Evolutionary conservation across 2,888 invertebrate genomes (phyloP).

Genomic region (Masnerella sp.): DNA sequence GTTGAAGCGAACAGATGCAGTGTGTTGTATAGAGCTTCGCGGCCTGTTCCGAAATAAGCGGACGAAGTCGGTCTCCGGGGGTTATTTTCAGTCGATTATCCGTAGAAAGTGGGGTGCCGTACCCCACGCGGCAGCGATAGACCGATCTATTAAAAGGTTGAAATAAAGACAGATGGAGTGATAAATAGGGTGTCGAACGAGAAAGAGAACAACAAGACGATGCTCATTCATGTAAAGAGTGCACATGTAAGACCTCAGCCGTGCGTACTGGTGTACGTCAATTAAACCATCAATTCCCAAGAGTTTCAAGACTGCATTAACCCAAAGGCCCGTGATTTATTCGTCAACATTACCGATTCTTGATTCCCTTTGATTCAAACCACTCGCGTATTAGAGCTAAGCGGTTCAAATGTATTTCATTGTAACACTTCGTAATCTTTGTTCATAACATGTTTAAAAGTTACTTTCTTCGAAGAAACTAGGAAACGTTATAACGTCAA

Average conservation of each 20-base stretch:
- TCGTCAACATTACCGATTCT: conserved; percentile 39
- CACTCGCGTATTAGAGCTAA: too few species aligned
- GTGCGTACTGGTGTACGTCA: conserved; percentile 53
- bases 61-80: conserved; percentile 70
- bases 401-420: too few species aligned
- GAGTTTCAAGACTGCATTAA: conserved; percentile 56
- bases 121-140: conserved; percentile 47
- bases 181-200: conserved; percentile 57
- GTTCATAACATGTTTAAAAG: too few species aligned
- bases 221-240: conserved; percentile 52
- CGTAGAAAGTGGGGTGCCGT: conserved; percentile 59
- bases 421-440: too few species aligned
- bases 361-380: conserved; percentile 48
- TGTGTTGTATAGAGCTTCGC: conserved; percentile 63
- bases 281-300: conserved; percentile 55
- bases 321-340: conserved; percentile 44
- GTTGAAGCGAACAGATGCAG: conserved; percentile 70
- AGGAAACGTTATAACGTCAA: too few species aligned
- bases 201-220: conserved; percentile 26
- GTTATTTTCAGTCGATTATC: conserved; percentile 78
- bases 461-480: too few species aligned
- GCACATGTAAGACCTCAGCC: conserved; percentile 53
- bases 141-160: conserved; percentile 58
- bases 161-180: conserved; percentile 62
- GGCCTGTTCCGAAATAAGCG: conserved; percentile 37